Evolutionary conservation across 2,888 invertebrate species (phyloP).

Genomic region (Steromphala cineraria): DNA sequence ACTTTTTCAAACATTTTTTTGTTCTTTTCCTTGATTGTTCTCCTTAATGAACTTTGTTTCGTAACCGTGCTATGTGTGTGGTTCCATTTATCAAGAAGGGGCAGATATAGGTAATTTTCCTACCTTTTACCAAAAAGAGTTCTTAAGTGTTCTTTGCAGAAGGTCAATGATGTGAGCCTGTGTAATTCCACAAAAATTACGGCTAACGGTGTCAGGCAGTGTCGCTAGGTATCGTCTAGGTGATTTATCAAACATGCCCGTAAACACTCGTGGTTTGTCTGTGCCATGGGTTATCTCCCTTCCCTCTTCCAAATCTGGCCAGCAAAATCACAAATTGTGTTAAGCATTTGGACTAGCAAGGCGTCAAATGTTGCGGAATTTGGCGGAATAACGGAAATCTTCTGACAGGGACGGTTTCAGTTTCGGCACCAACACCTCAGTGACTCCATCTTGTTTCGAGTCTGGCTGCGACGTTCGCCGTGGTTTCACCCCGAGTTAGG

Average conservation of each 20-base stretch:
- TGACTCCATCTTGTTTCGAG: neutral
- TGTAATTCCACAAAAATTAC: conserved; percentile 12
- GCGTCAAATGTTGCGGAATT: conserved; percentile 4
- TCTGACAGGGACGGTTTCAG: neutral
- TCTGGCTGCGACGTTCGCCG: neutral
- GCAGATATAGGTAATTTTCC: neutral
- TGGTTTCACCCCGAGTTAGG: conserved; percentile 2
- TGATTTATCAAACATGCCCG: neutral
- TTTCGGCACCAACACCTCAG: neutral
- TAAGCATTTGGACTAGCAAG: neutral
- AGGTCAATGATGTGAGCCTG: neutral
- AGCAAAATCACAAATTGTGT: conserved; percentile 4
- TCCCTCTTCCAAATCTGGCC: neutral
- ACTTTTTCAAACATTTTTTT: no score
- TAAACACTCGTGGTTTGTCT: neutral
- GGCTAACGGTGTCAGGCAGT: neutral
- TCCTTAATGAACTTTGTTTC: no score
- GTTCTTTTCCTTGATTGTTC: no score
- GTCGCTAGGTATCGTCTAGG: neutral
- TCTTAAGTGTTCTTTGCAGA: conserved; percentile 1
- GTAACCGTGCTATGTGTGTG: no score
- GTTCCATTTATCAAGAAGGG: neutral
- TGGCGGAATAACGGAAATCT: neutral
- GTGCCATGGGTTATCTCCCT: conserved; percentile 2
- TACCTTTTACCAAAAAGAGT: neutral